Evolutionary conservation across 2,797 vertebrate species (phyloP).

Genomic region (Lutjanus campechanus): DNA sequence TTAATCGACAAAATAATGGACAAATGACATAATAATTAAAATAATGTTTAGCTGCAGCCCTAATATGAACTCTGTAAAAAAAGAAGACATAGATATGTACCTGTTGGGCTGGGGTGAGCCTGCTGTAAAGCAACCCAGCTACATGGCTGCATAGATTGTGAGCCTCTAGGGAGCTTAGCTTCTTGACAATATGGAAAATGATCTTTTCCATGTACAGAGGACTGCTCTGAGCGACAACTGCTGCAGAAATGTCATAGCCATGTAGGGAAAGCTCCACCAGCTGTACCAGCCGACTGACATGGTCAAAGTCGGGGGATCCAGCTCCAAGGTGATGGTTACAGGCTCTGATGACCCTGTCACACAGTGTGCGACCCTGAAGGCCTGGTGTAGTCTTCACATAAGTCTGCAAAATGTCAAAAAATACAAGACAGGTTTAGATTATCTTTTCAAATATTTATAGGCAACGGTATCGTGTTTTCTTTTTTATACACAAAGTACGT

Average conservation of each 20-base stretch:
- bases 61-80: too few relatives aligned
- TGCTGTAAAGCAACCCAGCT: constrained; percentile 84
- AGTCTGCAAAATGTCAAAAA: constrained; percentile 53
- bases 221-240: constrained; percentile 68
- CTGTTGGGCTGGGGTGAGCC: constrained; percentile 70
- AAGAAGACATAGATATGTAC: constrained; percentile 49
- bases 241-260: constrained; percentile 79
- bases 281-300: constrained; percentile 78
- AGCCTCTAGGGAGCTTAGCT: constrained; percentile 69
- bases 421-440: not conserved
- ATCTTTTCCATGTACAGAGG: constrained; percentile 94
- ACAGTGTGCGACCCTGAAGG: constrained; percentile 78
- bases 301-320: constrained; percentile 53
- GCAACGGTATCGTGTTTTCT: too few relatives aligned
- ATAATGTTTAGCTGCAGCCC: too few relatives aligned
- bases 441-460: not conserved
- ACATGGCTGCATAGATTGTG: constrained; percentile 60
- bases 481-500: not conserved
- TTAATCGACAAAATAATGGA: too few relatives aligned
- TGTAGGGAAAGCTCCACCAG: constrained; percentile 86
- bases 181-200: constrained; percentile 90
- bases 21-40: too few relatives aligned
- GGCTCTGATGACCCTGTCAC: constrained; percentile 89
- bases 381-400: constrained; percentile 59
- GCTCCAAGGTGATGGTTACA: constrained; percentile 89